Evolutionary conservation across 1,140 invertebrate species (phyloP).

Genomic region (Paraescarpia echinospica): DNA sequence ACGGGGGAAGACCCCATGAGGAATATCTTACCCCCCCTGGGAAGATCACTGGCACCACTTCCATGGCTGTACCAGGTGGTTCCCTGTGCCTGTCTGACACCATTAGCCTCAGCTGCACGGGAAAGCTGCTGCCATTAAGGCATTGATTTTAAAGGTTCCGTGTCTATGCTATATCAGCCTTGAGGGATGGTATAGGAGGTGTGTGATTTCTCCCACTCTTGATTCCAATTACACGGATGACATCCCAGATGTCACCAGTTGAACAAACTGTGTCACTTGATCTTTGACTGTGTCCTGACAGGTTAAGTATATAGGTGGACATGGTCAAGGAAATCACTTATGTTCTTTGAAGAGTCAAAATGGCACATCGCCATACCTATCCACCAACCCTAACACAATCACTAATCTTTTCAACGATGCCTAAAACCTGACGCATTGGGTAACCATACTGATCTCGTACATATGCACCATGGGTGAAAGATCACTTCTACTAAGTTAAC

Average conservation of each 20-base stretch:
- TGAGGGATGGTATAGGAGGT: background rate
- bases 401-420: background rate
- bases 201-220: background rate
- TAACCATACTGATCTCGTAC: background rate
- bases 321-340: background rate
- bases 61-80: background rate
- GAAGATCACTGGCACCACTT: background rate
- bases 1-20: too few relatives aligned
- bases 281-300: background rate
- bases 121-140: background rate
- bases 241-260: background rate
- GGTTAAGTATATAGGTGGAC: background rate
- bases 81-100: background rate
- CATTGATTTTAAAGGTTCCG: background rate
- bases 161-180: background rate
- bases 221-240: background rate
- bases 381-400: background rate
- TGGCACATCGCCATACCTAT: background rate
- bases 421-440: background rate
- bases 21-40: background rate
- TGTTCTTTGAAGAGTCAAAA: background rate
- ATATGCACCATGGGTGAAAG: background rate
- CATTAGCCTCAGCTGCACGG: background rate
- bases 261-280: background rate
- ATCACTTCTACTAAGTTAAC: background rate